Conservation (phyloP, 1,140 invertebrate species). For the Ceratina calcarata region DNA sequence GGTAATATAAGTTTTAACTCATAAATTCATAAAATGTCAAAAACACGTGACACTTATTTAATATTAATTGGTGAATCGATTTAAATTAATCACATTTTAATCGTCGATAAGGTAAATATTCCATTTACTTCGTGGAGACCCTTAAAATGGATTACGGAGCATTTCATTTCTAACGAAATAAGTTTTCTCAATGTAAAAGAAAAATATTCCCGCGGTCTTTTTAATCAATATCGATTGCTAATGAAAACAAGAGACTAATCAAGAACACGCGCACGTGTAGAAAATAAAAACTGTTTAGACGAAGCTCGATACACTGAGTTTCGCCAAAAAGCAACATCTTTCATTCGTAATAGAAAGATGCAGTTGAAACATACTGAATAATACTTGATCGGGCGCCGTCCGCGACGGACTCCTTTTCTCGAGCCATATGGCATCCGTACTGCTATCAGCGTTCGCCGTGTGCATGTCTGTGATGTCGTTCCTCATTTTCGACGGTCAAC, state of each 20-base stretch:
- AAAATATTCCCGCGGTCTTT: conserved; percentile 26
- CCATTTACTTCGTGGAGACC: too few species aligned
- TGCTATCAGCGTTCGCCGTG: conserved; percentile 60
- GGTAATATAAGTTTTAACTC: not conserved
- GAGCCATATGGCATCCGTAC: conserved; percentile 65
- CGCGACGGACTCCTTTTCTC: conserved; percentile 60
- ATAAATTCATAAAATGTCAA: not conserved
- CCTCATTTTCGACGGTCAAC: conserved; percentile 54
- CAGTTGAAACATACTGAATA: conserved; percentile 54
- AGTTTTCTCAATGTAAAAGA: not conserved
- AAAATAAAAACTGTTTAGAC: not conserved
- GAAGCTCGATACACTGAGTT: not conserved
- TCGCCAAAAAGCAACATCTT: conserved; percentile 29
- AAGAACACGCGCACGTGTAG: not conserved
- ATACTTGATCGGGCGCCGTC: conserved; percentile 57
- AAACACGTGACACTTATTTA: conserved; percentile 34
- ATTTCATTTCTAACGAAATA: not conserved
- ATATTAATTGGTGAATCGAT: conserved; percentile 30
- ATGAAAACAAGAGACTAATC: conserved; percentile 18
- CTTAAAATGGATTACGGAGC: not conserved
- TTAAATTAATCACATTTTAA: not conserved
- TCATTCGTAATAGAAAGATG: conserved; percentile 20
- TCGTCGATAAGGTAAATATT: not conserved
- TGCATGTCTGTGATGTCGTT: conserved; percentile 61
- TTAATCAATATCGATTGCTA: conserved; percentile 22